These are phyloP conservation scores for Erebia aethiops DNA, from an alignment of 2,888 invertebrate genomes.

Conservation along the genomic window DNA sequence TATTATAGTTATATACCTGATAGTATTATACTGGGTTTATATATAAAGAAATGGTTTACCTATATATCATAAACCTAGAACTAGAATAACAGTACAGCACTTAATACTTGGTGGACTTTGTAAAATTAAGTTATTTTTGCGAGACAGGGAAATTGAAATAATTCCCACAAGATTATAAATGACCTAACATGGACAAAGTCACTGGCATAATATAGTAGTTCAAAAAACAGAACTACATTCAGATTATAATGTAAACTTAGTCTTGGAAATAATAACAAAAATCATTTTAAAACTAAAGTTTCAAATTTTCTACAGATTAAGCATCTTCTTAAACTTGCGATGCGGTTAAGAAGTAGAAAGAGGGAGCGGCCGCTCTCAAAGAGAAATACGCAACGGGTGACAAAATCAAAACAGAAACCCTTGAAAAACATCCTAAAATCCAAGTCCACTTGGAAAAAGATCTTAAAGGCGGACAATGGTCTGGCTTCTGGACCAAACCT, in stretches of 20 bases:
- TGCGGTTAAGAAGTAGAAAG: slow-evolving; percentile 88
- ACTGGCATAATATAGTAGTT: too few species aligned
- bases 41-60: neutral
- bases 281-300: neutral
- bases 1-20: neutral
- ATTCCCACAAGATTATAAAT: too few species aligned
- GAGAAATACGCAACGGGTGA: slow-evolving; percentile 57
- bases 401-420: slow-evolving; percentile 60
- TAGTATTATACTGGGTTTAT: neutral
- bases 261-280: neutral
- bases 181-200: too few species aligned
- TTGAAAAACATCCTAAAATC: slow-evolving; percentile 56
- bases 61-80: too few species aligned
- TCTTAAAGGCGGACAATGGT: slow-evolving; percentile 65
- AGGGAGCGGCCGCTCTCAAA: slow-evolving; percentile 82
- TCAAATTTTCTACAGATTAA: slow-evolving; percentile 57
- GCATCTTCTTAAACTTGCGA: slow-evolving; percentile 66
- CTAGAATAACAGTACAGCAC: too few species aligned
- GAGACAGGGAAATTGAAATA: too few species aligned
- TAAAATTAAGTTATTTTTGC: too few species aligned
- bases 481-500: slow-evolving; percentile 52
- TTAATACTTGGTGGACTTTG: too few species aligned
- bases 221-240: too few species aligned
- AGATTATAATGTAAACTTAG: too few species aligned
- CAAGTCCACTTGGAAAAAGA: slow-evolving; percentile 65